These are phyloP conservation scores for Cheilosia scutellata DNA, from an alignment of 2,888 invertebrate genomes.

Conservation along the genomic window DNA sequence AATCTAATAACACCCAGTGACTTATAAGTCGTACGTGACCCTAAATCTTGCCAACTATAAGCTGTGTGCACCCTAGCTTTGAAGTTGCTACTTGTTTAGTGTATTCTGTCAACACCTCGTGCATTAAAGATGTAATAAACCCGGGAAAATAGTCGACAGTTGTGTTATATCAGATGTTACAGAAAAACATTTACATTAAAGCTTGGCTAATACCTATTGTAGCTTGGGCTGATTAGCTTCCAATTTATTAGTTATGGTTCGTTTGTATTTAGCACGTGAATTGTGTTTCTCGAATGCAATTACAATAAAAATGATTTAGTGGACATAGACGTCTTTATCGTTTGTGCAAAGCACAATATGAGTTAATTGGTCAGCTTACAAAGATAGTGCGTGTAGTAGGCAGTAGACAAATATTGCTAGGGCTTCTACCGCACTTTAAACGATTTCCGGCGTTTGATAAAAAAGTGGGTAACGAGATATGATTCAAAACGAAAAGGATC, in stretches of 20 bases:
- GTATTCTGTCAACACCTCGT: slow-evolving; percentile 23
- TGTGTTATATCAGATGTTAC: slow-evolving; percentile 63
- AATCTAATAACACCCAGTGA: slow-evolving; percentile 73
- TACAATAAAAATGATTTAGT: background rate
- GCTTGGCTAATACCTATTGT: slow-evolving; percentile 13
- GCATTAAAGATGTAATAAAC: slow-evolving; percentile 35
- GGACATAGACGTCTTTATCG: slow-evolving; percentile 6
- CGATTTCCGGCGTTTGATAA: too few species aligned
- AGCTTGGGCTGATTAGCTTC: slow-evolving; percentile 25
- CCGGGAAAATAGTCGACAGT: slow-evolving; percentile 45
- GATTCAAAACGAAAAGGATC: too few species aligned
- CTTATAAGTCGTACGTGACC: slow-evolving; percentile 69
- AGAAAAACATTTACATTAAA: slow-evolving; percentile 41
- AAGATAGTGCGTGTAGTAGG: too few species aligned
- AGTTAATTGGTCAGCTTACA: too few species aligned
- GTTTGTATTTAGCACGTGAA: slow-evolving; percentile 17
- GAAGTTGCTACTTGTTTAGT: background rate
- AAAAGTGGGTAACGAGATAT: too few species aligned
- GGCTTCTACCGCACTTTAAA: too few species aligned
- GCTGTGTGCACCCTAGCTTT: slow-evolving; percentile 1
- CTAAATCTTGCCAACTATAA: slow-evolving; percentile 57
- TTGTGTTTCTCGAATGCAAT: background rate
- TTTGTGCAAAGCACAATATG: background rate
- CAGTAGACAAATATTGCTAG: too few species aligned
- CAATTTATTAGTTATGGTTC: slow-evolving; percentile 25